Evolutionary conservation across 2,797 vertebrate species (phyloP).

Genomic region (Passerculus sandwichensis): DNA sequence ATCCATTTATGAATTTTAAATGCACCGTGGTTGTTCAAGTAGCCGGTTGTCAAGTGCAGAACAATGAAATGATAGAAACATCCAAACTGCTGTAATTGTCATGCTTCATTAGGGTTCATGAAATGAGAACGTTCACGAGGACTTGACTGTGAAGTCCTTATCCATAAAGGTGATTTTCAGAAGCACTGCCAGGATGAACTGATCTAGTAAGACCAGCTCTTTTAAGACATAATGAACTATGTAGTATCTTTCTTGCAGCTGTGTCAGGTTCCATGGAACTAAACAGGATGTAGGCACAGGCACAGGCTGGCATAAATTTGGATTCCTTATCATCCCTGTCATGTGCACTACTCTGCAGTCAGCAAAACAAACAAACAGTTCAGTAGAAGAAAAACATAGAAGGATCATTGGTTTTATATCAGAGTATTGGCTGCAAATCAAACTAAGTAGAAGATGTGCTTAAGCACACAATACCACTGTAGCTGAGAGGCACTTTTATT

Average conservation of each 20-base stretch:
- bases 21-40: not conserved
- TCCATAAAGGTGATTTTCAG: constrained; percentile 7
- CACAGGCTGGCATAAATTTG: not conserved
- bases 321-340: constrained; percentile 23
- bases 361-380: constrained; percentile 36
- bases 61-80: not conserved
- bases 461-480: not conserved
- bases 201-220: not conserved
- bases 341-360: not conserved
- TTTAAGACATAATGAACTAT: not conserved
- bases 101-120: constrained; percentile 12
- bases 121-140: not conserved
- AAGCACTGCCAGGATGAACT: not conserved
- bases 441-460: not conserved
- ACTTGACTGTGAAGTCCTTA: constrained; percentile 22
- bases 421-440: constrained; percentile 29
- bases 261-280: not conserved
- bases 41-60: not conserved
- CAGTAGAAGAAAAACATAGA: not conserved
- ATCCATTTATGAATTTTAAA: constrained; percentile 22
- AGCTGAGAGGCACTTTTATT: constrained; percentile 22
- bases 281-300: not conserved
- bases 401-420: not conserved
- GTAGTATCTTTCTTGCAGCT: constrained; percentile 7
- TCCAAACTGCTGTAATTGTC: not conserved